These are phyloP conservation scores for Coregonus sp. DNA, from an alignment of 2,797 vertebrate species.

Conservation along the genomic window DNA sequence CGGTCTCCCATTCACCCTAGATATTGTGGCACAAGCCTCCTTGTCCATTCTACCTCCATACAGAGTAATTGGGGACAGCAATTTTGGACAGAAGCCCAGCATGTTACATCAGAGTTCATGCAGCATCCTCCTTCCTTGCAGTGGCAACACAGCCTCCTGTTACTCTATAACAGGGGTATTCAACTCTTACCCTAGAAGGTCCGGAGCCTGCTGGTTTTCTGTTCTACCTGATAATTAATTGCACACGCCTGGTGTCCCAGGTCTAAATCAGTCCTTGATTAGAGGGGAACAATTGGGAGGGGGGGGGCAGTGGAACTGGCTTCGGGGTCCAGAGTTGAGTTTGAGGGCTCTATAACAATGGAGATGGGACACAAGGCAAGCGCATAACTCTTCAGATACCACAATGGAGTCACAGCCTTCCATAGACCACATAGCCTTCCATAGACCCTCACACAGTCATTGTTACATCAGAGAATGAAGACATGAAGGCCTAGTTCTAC, in stretches of 20 bases:
- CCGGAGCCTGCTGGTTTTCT: no score
- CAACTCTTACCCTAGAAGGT: no score
- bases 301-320: no score
- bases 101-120: background rate
- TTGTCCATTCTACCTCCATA: no score
- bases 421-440: background rate
- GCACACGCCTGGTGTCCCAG: no score
- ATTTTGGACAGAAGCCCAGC: background rate
- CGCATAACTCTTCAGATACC: background rate
- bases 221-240: no score
- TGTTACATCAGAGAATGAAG: background rate
- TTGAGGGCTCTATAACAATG: background rate
- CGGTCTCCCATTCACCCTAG: no score
- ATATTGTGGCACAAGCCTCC: no score
- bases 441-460: background rate
- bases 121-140: no score
- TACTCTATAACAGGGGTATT: background rate
- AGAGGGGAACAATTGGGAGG: no score
- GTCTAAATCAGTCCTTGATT: no score
- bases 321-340: no score
- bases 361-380: background rate
- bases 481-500: background rate
- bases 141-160: background rate
- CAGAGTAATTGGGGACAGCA: background rate
- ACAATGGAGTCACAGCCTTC: background rate